A percentile compares a stretch with the other conserved stretches of the same genome.
Evolutionary conservation across 2,113 vertebrate genomes (phyloP).

Genomic region (Plecotus auritus): DNA sequence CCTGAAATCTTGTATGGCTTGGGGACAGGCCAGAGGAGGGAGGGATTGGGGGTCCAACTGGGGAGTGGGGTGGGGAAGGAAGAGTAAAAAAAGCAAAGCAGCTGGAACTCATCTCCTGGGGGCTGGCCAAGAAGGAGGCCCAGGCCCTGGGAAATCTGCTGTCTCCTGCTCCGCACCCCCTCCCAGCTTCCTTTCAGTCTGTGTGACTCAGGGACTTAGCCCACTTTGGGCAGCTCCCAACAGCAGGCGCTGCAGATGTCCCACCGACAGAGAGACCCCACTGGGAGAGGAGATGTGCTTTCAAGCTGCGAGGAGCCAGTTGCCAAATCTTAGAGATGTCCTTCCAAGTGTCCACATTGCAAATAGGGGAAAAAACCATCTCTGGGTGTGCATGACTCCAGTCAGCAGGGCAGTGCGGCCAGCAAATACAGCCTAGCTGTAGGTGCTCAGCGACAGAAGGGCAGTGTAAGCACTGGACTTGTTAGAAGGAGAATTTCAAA

Average conservation of each 20-base stretch:
- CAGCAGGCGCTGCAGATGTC: neutral
- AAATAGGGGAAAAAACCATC: neutral
- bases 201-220: neutral
- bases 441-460: neutral
- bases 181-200: neutral
- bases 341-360: neutral
- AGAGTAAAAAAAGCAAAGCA: conserved; percentile 29
- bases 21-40: neutral
- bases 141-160: conserved; percentile 52
- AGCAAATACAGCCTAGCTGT: neutral
- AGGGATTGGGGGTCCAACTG: neutral
- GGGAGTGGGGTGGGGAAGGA: conserved; percentile 5
- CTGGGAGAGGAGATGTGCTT: neutral
- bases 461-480: neutral
- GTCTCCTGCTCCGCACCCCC: neutral
- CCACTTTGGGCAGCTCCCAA: neutral
- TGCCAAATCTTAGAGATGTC: neutral
- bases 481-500: neutral
- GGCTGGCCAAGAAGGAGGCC: conserved; percentile 45
- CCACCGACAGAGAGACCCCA: neutral
- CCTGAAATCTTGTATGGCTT: neutral
- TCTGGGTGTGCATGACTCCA: neutral
- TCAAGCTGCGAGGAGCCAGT: neutral
- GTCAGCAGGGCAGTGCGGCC: too few species aligned
- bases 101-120: conserved; percentile 62